A percentile compares a stretch with the other conserved stretches of the same genome.
phyloP scores from a whole-genome alignment of 2,797 vertebrate species.

The Oreochromis mossambicus region DNA sequence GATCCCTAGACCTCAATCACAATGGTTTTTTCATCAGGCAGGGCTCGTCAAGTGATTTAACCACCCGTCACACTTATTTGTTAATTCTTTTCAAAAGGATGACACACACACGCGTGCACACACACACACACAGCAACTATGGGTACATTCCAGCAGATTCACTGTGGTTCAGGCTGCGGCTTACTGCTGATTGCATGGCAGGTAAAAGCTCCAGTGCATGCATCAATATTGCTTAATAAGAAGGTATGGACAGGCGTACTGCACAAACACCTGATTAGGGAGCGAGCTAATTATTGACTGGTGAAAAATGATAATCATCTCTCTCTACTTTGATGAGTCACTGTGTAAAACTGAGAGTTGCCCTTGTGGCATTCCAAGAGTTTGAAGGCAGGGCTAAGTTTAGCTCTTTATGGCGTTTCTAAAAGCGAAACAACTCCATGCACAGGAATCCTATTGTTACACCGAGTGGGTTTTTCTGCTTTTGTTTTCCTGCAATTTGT shows the following conservation, averaged over 20 bases:
- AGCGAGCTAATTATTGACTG: slow-evolving; percentile 69
- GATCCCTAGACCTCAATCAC: slow-evolving; percentile 70
- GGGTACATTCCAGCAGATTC: slow-evolving; percentile 35
- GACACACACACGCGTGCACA: background rate
- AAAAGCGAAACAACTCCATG: slow-evolving; percentile 22
- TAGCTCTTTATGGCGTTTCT: slow-evolving; percentile 35
- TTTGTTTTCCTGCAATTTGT: background rate
- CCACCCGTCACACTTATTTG: slow-evolving; percentile 66
- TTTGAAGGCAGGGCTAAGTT: slow-evolving; percentile 34
- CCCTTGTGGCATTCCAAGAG: slow-evolving; percentile 49
- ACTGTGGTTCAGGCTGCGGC: background rate
- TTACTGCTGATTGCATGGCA: slow-evolving; percentile 28
- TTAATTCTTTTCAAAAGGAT: slow-evolving; percentile 48
- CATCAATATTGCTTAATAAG: slow-evolving; percentile 38
- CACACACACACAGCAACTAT: background rate
- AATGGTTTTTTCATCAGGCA: slow-evolving; percentile 62
- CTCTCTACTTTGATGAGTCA: background rate
- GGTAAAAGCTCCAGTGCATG: slow-evolving; percentile 42
- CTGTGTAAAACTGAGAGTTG: slow-evolving; percentile 35
- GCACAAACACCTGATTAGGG: slow-evolving; percentile 64
- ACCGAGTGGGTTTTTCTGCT: background rate
- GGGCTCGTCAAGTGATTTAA: slow-evolving; percentile 58
- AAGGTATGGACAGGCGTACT: slow-evolving; percentile 36
- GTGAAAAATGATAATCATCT: slow-evolving; percentile 53
- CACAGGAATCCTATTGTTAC: slow-evolving; percentile 45